Evolutionary conservation across 1,140 invertebrate genomes (phyloP), one percentile per base, ranked within the genome.

Genomic region (Nylanderia fulva): DNA sequence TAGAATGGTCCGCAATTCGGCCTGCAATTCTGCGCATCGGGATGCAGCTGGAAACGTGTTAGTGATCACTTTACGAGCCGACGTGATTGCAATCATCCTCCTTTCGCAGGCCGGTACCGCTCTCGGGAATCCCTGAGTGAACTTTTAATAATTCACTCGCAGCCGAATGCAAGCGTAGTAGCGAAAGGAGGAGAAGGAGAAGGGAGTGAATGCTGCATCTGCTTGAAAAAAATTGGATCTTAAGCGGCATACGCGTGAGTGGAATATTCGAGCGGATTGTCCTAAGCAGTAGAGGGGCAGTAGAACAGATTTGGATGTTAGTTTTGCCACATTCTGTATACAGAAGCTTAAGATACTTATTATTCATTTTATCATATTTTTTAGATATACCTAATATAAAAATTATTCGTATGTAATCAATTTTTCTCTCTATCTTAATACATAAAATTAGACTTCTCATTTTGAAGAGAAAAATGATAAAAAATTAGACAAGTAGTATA

Each of bases 41-140:
- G 83, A 88, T 88, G 83, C 69, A 72, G 48, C 56, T 56, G 56
- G 86, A 85, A 77, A 80, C 66, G 87, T 64, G 86, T 80, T 82
- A 60, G 83, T 61, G 86, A 85, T 85, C 82, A 69, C 54, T 87
- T 87, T 87, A 84, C 86, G 79, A 77, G 60, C 48, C 86, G 61
- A 80, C 60, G 86, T 75, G 86, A 88, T 88, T 88, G 86, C 87
- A 76, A 87, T 87, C 72, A 64, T 68, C 71, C 86, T 87, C 82
- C 87, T 88, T 76, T 85, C 33, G 36, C 61, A n/a, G 86, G 27
- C 72, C 29, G 21, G 18, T 45, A 60, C 64, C 79, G 64, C 56
- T 83, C 45, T 60, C 39, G 60, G 39, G 42, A 88, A 88, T 82
- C 66, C 66, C 66, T 58, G 77, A 82, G 77, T 82, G 77, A 82